Conservation (phyloP, 2,888 invertebrate genomes). For the Plebejus anna region DNA sequence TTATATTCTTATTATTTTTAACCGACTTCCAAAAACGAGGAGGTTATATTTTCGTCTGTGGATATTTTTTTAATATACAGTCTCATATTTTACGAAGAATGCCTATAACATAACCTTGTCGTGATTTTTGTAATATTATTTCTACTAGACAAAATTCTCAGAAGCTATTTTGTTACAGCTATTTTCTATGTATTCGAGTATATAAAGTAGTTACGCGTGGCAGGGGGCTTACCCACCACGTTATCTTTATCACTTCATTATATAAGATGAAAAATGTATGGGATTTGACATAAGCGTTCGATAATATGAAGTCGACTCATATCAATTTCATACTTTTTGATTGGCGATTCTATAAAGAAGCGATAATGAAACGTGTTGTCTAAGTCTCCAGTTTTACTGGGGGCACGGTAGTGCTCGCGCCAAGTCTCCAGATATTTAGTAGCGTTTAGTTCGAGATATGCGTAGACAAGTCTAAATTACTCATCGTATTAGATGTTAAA, state of each 20-base stretch:
- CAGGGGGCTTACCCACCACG: neutral
- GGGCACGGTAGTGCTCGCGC: neutral
- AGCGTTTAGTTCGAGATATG: conserved; percentile 14
- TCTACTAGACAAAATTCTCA: neutral
- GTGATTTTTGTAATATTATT: conserved; percentile 14
- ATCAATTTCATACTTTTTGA: too few species aligned
- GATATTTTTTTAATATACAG: neutral
- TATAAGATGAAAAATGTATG: too few species aligned
- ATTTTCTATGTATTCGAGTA: conserved; percentile 5
- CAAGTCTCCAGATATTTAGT: conserved; percentile 5
- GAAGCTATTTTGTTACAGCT: conserved; percentile 18
- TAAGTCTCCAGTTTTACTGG: neutral
- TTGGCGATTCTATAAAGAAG: too few species aligned
- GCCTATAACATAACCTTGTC: conserved; percentile 1
- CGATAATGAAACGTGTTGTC: too few species aligned
- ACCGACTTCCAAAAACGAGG: too few species aligned
- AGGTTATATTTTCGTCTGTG: too few species aligned
- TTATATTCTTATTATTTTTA: neutral
- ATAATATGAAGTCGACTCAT: too few species aligned
- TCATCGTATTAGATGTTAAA: conserved; percentile 58
- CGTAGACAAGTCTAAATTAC: conserved; percentile 41
- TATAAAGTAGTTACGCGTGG: neutral
- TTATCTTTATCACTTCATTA: too few species aligned
- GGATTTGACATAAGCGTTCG: too few species aligned
- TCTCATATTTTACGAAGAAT: neutral